Conservation (phyloP, 2,888 invertebrate species). For the Pilophorus perplexus region DNA sequence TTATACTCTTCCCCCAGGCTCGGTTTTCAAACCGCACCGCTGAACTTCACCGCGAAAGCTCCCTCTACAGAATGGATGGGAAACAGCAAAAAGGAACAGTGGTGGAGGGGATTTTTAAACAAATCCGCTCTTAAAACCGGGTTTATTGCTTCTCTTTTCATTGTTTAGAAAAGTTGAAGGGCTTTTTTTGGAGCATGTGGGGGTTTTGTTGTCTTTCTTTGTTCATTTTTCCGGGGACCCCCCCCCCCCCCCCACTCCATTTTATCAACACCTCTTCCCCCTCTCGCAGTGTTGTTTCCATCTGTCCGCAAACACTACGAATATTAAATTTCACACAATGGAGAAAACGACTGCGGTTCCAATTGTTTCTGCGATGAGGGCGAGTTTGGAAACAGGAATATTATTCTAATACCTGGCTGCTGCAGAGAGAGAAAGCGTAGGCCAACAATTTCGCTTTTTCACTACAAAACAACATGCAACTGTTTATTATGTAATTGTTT, state of each 20-base stretch:
- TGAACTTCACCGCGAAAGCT: conserved; percentile 5
- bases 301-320: background rate
- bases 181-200: conserved; percentile 5
- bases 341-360: too few species aligned
- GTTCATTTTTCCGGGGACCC: too few species aligned
- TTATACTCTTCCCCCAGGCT: conserved; percentile 13
- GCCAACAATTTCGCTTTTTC: too few species aligned
- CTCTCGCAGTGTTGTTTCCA: background rate
- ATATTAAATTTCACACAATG: conserved; percentile 13
- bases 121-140: conserved; percentile 23
- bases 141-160: conserved; percentile 21
- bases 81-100: background rate
- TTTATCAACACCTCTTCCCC: background rate
- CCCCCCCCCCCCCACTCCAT: background rate
- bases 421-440: too few species aligned
- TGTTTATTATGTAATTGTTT: too few species aligned
- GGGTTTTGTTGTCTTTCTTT: conserved; percentile 10
- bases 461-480: too few species aligned
- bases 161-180: conserved; percentile 16
- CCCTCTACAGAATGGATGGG: too few species aligned
- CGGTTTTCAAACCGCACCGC: conserved; percentile 8
- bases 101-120: background rate
- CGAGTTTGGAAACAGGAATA: too few species aligned
- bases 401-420: too few species aligned
- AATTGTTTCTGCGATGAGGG: too few species aligned